Evolutionary conservation across 2,797 vertebrate species (phyloP).

Genomic region (Paguma larvata): DNA sequence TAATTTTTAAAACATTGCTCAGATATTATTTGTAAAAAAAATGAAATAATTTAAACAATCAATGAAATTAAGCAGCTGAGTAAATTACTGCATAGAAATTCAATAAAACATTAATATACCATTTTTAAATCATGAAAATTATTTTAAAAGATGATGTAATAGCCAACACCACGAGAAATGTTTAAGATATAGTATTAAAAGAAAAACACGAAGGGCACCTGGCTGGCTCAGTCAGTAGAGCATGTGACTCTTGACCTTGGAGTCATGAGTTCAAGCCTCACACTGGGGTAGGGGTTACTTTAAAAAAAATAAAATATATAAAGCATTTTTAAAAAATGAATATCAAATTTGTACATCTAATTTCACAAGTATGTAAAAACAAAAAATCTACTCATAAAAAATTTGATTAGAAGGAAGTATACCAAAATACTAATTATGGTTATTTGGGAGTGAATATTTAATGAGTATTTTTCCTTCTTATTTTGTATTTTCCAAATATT

Average conservation of each 20-base stretch:
- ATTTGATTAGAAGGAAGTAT: neutral
- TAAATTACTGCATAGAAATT: neutral
- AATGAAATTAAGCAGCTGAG: neutral
- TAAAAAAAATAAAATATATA: neutral
- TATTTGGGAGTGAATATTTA: neutral
- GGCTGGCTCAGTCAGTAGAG: neutral
- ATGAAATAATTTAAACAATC: conserved; percentile 36
- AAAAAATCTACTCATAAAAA: neutral
- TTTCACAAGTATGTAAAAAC: conserved; percentile 32
- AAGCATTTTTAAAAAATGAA: neutral
- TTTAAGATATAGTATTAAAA: neutral
- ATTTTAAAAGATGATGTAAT: conserved; percentile 9
- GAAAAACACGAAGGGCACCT: neutral
- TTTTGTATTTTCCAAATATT: conserved; percentile 52
- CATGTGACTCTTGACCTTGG: neutral
- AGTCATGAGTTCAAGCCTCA: neutral
- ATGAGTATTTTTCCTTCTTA: conserved; percentile 23
- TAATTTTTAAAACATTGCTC: conserved; percentile 35
- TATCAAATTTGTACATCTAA: conserved; percentile 17
- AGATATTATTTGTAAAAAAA: conserved; percentile 20
- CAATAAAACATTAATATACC: conserved; percentile 1
- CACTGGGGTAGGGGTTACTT: neutral
- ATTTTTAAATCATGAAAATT: conserved; percentile 45
- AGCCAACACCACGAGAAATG: neutral
- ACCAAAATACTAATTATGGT: neutral